Percentiles rank a stretch among this genome's conserved stretches.
Conservation (phyloP, 2,797 vertebrate genomes). For the Mustela erminea region DNA sequence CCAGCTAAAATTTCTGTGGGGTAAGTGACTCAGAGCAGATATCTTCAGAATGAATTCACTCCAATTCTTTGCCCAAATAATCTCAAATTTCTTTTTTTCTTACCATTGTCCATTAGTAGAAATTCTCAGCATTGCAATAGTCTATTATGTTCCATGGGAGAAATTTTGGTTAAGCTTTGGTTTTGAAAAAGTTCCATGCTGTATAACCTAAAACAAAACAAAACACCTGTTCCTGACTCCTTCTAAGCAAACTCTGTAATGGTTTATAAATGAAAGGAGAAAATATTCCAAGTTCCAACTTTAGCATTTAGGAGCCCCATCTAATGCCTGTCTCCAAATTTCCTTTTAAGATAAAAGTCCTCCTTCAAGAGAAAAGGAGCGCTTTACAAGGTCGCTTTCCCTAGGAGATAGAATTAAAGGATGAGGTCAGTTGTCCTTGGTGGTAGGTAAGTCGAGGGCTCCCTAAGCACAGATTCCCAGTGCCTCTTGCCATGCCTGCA, state of each 20-base stretch:
- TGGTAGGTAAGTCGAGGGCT: background rate
- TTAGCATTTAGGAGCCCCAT: background rate
- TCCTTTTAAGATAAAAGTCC: background rate
- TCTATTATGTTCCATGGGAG: background rate
- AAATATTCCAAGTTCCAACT: background rate
- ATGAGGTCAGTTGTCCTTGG: background rate
- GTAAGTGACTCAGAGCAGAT: background rate
- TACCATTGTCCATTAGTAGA: background rate
- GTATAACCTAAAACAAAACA: background rate
- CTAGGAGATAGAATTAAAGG: background rate
- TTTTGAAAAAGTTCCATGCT: slow-evolving; percentile 42
- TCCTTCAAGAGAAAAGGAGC: background rate
- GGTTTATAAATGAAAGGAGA: background rate
- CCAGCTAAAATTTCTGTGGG: background rate
- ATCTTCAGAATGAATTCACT: background rate
- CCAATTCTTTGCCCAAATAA: background rate
- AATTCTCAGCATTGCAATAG: background rate
- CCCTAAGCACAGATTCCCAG: background rate
- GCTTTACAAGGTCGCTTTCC: background rate
- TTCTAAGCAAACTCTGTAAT: background rate
- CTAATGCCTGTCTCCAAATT: background rate
- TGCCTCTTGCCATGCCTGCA: background rate
- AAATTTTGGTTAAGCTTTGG: background rate
- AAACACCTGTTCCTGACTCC: background rate
- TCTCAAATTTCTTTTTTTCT: background rate